Conservation (phyloP, 2,888 invertebrate genomes). For the Eurytoma californica region DNA sequence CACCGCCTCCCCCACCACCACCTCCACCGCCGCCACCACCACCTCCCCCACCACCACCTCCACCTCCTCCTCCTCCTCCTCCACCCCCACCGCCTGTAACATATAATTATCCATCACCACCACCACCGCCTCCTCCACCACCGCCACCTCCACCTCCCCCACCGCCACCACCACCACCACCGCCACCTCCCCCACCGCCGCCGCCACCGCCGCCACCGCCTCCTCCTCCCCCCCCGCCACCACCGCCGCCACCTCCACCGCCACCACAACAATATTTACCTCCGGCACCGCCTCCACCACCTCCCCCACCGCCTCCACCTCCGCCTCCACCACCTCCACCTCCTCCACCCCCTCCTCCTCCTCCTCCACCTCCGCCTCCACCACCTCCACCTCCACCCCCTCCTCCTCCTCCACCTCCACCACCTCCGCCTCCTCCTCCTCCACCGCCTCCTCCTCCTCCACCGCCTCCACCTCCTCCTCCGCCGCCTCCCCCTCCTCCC, state of each 20-base stretch:
- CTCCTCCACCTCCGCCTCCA: conserved; percentile 46
- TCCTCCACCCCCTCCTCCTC: conserved; percentile 51
- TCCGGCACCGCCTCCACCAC: conserved; percentile 44
- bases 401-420: conserved; percentile 40
- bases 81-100: conserved; percentile 46
- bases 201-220: conserved; percentile 38
- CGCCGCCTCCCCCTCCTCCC: conserved; percentile 43
- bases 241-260: conserved; percentile 42
- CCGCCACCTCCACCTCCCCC: conserved; percentile 42
- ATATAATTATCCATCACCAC: conserved; percentile 37
- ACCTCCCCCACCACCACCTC: conserved; percentile 40
- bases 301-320: conserved; percentile 30
- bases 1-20: conserved; percentile 34
- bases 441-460: conserved; percentile 7
- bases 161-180: conserved; percentile 31
- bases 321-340: conserved; percentile 41
- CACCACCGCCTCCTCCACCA: conserved; percentile 52
- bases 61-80: conserved; percentile 36
- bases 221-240: conserved; percentile 43
- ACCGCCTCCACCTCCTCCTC: conserved; percentile 24
- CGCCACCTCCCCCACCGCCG: conserved; percentile 43
- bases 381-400: conserved; percentile 42
- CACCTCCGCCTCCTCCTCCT: conserved; percentile 42
- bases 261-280: conserved; percentile 54
- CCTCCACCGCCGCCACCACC: conserved; percentile 41